Percentiles rank a stretch among this genome's conserved stretches.
These are phyloP conservation scores for Phortica magna DNA, from an alignment of 2,888 invertebrate genomes.

Conservation along the genomic window DNA sequence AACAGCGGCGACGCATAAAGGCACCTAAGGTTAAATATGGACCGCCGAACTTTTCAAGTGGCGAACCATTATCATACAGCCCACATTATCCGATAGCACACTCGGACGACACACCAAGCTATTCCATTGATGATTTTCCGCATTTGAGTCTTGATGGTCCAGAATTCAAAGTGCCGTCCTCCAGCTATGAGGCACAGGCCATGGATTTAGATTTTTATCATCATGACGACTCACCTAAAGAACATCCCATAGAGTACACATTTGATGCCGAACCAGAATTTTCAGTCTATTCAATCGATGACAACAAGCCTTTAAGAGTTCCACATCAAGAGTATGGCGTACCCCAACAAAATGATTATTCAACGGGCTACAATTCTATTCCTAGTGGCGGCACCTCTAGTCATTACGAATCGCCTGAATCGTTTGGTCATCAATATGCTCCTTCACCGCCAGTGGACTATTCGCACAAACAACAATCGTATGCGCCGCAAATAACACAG, in stretches of 20 bases:
- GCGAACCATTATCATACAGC: constrained; percentile 58
- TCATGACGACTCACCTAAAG: constrained; percentile 60
- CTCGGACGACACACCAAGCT: constrained; percentile 48
- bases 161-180: constrained; percentile 68
- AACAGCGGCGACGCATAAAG: constrained; percentile 64
- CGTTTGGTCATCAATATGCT: constrained; percentile 50
- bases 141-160: constrained; percentile 65
- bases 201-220: constrained; percentile 74
- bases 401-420: constrained; percentile 47
- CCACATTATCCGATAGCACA: constrained; percentile 39
- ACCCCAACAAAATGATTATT: constrained; percentile 50
- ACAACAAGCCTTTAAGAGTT: constrained; percentile 34
- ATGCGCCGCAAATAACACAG: constrained; percentile 16
- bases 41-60: constrained; percentile 57
- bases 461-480: constrained; percentile 36
- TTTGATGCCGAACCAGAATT: constrained; percentile 43
- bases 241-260: constrained; percentile 60
- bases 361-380: constrained; percentile 17
- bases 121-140: constrained; percentile 66
- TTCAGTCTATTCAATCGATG: constrained; percentile 45
- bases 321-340: constrained; percentile 64
- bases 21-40: constrained; percentile 66
- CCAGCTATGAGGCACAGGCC: constrained; percentile 70
- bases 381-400: neutral
- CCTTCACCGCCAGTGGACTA: constrained; percentile 23